phyloP scores from a whole-genome alignment of 2,888 invertebrate genomes.

The Drosophila macrospina region DNA sequence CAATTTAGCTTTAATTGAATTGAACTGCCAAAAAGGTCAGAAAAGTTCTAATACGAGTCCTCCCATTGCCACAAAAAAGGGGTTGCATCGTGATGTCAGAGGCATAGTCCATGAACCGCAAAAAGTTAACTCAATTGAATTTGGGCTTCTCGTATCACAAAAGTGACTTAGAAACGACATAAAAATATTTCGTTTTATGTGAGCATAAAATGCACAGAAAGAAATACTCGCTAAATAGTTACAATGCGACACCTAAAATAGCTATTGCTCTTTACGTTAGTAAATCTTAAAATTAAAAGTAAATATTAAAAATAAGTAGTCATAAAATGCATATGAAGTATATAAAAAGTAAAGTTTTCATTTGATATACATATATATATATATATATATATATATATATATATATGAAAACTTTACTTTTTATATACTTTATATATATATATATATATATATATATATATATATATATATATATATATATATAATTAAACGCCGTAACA shows the following conservation, averaged over 20 bases:
- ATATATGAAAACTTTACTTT: no score
- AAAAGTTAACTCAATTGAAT: slow-evolving; percentile 70
- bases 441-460: no score
- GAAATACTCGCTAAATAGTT: slow-evolving; percentile 26
- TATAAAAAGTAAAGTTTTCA: background rate
- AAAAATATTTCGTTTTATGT: slow-evolving; percentile 23
- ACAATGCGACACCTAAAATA: background rate
- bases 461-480: background rate
- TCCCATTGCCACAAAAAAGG: background rate
- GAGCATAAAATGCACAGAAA: slow-evolving; percentile 23
- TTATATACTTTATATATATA: background rate
- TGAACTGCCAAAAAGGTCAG: slow-evolving; percentile 40
- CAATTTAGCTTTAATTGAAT: slow-evolving; percentile 40
- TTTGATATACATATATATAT: background rate
- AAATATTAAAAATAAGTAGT: background rate
- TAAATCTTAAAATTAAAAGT: background rate
- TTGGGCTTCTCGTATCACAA: slow-evolving; percentile 27
- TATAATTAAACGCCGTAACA: slow-evolving; percentile 2
- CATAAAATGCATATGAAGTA: background rate
- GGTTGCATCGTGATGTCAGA: slow-evolving; percentile 54
- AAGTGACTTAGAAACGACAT: slow-evolving; percentile 18
- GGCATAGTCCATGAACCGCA: slow-evolving; percentile 47
- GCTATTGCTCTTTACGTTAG: background rate
- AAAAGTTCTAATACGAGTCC: slow-evolving; percentile 12
- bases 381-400: background rate